Conservation (phyloP, 2,888 invertebrate species). For the Ectemnius cavifrons region DNA sequence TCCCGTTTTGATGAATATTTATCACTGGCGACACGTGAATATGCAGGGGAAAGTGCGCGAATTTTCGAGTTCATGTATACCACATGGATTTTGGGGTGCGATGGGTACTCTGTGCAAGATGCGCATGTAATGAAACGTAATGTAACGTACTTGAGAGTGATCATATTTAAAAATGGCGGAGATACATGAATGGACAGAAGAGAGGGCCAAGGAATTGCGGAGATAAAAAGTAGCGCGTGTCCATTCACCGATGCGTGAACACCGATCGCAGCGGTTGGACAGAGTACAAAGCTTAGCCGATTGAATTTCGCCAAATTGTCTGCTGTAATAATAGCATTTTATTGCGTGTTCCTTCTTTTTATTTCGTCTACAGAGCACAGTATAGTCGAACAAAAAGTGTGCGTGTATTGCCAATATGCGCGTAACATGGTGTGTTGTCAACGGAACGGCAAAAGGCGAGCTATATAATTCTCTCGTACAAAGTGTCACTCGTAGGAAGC, state of each 20-base stretch:
- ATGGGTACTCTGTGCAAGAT: too few relatives aligned
- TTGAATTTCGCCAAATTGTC: constrained; percentile 3
- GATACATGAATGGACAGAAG: not conserved
- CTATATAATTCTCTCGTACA: too few relatives aligned
- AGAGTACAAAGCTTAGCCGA: not conserved
- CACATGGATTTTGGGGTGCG: too few relatives aligned
- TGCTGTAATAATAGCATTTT: constrained; percentile 1
- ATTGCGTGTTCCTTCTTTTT: constrained; percentile 5
- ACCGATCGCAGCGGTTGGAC: too few relatives aligned
- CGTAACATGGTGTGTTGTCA: not conserved
- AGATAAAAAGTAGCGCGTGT: not conserved
- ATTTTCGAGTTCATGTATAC: too few relatives aligned
- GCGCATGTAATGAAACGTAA: too few relatives aligned
- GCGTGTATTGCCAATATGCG: constrained; percentile 4
- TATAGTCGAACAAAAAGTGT: constrained; percentile 1
- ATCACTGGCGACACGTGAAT: too few relatives aligned
- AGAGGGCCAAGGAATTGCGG: not conserved
- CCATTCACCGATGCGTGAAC: not conserved
- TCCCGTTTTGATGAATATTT: too few relatives aligned
- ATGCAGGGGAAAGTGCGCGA: too few relatives aligned
- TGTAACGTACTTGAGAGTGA: too few relatives aligned
- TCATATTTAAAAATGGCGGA: too few relatives aligned
- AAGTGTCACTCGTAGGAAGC: too few relatives aligned
- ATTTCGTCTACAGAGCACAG: constrained; percentile 1
- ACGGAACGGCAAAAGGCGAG: not conserved